phyloP scores from a whole-genome alignment of 2,113 vertebrate species.

The Erinaceus europaeus region DNA sequence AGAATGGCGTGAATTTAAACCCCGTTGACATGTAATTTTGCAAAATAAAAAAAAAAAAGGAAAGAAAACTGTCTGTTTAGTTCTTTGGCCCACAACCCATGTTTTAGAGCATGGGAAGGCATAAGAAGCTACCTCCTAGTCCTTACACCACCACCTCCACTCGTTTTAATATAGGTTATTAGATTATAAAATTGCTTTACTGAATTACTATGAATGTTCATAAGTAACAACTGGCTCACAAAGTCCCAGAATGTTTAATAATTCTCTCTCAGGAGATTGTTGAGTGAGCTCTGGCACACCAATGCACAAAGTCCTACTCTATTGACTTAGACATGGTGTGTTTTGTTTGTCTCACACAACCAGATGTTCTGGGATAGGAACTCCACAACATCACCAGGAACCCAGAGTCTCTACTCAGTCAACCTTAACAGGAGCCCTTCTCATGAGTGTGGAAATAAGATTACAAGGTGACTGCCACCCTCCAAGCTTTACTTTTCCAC shows the following conservation, averaged over 20 bases:
- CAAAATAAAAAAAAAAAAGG: too few species aligned
- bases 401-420: background rate
- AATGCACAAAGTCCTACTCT: background rate
- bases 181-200: background rate
- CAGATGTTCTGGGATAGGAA: background rate
- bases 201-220: background rate
- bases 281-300: background rate
- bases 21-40: too few species aligned
- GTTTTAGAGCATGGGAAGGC: too few species aligned
- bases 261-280: background rate
- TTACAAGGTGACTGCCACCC: background rate
- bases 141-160: too few species aligned
- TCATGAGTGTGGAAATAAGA: background rate
- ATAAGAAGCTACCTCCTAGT: too few species aligned
- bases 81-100: too few species aligned
- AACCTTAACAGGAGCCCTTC: background rate
- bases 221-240: background rate
- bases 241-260: background rate
- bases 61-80: too few species aligned
- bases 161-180: background rate
- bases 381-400: too few species aligned
- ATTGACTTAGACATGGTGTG: background rate
- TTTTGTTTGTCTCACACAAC: background rate
- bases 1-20: too few species aligned
- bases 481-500: background rate